Evolutionary conservation across 2,113 vertebrate genomes (phyloP).

Genomic region (Cynoglossus semilaevis): DNA sequence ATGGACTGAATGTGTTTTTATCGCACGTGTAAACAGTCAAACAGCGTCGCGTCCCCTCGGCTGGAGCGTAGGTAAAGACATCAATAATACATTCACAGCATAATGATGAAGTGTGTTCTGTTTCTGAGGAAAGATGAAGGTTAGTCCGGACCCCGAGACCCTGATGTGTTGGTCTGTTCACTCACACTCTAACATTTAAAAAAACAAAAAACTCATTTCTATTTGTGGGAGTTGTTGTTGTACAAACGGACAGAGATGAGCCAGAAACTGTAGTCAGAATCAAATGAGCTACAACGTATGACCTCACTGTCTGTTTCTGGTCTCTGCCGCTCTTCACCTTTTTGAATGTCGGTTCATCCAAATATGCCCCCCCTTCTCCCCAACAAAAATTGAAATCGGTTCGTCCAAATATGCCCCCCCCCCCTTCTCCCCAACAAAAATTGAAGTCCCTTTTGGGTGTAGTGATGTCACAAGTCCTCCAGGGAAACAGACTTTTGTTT

Average conservation of each 20-base stretch:
- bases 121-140: too few relatives aligned
- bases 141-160: too few relatives aligned
- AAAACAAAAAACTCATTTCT: too few relatives aligned
- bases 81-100: background rate
- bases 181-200: too few relatives aligned
- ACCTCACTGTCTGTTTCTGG: slow-evolving; percentile 59
- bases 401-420: too few relatives aligned
- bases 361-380: slow-evolving; percentile 33
- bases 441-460: background rate
- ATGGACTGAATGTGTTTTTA: slow-evolving; percentile 50
- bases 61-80: slow-evolving; percentile 18
- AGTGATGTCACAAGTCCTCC: slow-evolving; percentile 6
- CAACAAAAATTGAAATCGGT: slow-evolving; percentile 5
- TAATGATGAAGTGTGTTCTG: background rate
- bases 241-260: too few relatives aligned
- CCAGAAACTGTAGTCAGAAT: background rate
- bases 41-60: slow-evolving; percentile 24
- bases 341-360: slow-evolving; percentile 33
- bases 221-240: too few relatives aligned
- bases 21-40: slow-evolving; percentile 35
- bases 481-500: background rate
- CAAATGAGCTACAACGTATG: slow-evolving; percentile 28
- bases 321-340: slow-evolving; percentile 27
- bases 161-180: too few relatives aligned
- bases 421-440: slow-evolving; percentile 8